Conservation (phyloP, 2,888 invertebrate genomes). For the Stegophylla sp. region DNA sequence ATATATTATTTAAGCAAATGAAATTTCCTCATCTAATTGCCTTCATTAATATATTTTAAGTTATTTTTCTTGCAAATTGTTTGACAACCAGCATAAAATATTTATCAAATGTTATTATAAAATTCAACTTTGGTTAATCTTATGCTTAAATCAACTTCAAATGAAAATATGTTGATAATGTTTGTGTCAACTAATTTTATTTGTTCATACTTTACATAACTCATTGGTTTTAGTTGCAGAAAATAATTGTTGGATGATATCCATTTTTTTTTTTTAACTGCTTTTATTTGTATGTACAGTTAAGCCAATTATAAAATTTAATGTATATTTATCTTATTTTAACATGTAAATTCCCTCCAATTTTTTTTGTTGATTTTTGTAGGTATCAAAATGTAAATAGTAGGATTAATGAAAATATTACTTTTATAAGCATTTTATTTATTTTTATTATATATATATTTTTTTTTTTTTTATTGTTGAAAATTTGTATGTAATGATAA, state of each 20-base stretch:
- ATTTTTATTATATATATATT: slow-evolving; percentile 53
- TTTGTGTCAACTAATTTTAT: slow-evolving; percentile 42
- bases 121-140: no score
- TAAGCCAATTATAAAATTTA: slow-evolving; percentile 15
- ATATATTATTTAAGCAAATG: no score
- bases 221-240: background rate
- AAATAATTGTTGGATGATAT: slow-evolving; percentile 19
- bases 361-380: slow-evolving; percentile 37
- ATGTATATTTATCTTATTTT: slow-evolving; percentile 39
- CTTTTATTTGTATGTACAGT: slow-evolving; percentile 27
- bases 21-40: no score
- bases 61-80: no score
- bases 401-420: slow-evolving; percentile 38
- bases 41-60: no score
- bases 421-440: slow-evolving; percentile 58
- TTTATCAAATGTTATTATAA: no score
- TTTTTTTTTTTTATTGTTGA: slow-evolving; percentile 56
- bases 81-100: no score
- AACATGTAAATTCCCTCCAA: slow-evolving; percentile 55
- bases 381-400: slow-evolving; percentile 52
- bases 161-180: background rate
- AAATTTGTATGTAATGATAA: slow-evolving; percentile 52
- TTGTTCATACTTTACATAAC: background rate
- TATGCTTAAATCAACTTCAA: background rate
- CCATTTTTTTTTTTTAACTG: background rate